phyloP scores from a whole-genome alignment of 2,888 invertebrate species.

The Andrena haemorrhoa region DNA sequence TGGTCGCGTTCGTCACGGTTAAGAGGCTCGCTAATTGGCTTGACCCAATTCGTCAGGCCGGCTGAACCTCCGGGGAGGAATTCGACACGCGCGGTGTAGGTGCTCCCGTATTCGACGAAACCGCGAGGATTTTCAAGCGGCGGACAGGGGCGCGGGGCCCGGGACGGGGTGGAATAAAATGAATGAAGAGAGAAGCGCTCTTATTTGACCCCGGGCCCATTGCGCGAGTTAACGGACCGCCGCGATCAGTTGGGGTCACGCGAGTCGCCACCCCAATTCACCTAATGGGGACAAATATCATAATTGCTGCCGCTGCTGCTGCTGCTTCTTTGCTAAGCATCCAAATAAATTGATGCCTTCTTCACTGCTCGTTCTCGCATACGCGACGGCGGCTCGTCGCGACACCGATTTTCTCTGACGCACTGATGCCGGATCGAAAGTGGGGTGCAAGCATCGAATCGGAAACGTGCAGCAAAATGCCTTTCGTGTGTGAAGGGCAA shows the following conservation, averaged over 20 bases:
- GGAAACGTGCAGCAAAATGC: too few species aligned
- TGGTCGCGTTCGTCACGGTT: constrained; percentile 46
- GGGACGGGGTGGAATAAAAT: constrained; percentile 58
- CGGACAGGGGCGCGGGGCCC: constrained; percentile 36
- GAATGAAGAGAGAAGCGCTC: constrained; percentile 74
- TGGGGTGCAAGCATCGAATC: too few species aligned
- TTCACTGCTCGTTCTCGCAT: constrained; percentile 48
- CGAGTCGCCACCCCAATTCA: constrained; percentile 84
- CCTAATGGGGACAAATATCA: constrained; percentile 84
- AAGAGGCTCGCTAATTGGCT: constrained; percentile 52
- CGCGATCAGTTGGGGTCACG: constrained; percentile 83
- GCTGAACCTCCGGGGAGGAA: constrained; percentile 25
- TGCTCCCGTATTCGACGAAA: constrained; percentile 33
- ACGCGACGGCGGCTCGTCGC: too few species aligned
- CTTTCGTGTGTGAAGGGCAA: too few species aligned
- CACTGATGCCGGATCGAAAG: too few species aligned
- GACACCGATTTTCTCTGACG: too few species aligned
- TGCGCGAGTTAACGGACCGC: constrained; percentile 81
- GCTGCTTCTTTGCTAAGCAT: constrained; percentile 78
- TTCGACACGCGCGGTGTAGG: constrained; percentile 34
- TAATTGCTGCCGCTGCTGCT: constrained; percentile 83
- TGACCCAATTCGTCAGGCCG: constrained; percentile 47
- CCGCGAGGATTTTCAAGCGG: constrained; percentile 35
- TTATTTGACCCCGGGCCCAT: constrained; percentile 83
- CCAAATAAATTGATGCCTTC: constrained; percentile 82